Evolutionary conservation across 2,888 invertebrate genomes (phyloP).

Genomic region (Phlogophora meticulosa): DNA sequence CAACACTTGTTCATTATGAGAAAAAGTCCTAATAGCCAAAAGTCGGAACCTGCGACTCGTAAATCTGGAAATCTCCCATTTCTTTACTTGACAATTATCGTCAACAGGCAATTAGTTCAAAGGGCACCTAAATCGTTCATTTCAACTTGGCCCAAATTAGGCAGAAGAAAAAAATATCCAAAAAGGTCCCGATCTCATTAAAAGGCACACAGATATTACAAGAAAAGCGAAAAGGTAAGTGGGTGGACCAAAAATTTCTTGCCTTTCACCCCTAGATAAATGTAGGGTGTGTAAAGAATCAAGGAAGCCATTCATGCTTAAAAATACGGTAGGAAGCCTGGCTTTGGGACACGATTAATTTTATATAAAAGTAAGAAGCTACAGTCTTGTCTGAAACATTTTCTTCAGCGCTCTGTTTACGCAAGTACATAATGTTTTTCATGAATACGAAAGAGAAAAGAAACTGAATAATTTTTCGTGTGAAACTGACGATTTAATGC

Average conservation of each 20-base stretch:
- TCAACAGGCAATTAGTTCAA: slow-evolving; percentile 53
- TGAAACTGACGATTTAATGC: slow-evolving; percentile 58
- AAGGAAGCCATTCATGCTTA: slow-evolving; percentile 46
- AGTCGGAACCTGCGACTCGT: slow-evolving; percentile 28
- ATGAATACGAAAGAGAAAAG: slow-evolving; percentile 59
- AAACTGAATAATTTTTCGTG: slow-evolving; percentile 53
- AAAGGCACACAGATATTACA: slow-evolving; percentile 35
- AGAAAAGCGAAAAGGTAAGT: slow-evolving; percentile 47
- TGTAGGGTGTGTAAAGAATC: slow-evolving; percentile 44
- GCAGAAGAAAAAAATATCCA: slow-evolving; percentile 35
- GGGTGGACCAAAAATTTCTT: slow-evolving; percentile 47
- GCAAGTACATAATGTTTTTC: slow-evolving; percentile 58
- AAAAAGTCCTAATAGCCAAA: slow-evolving; percentile 33
- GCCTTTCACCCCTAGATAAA: slow-evolving; percentile 51
- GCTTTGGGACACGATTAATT: slow-evolving; percentile 48
- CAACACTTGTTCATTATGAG: slow-evolving; percentile 44
- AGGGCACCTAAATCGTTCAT: slow-evolving; percentile 41
- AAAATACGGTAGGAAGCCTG: slow-evolving; percentile 36
- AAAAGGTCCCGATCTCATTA: slow-evolving; percentile 49
- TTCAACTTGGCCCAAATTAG: slow-evolving; percentile 45
- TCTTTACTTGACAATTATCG: slow-evolving; percentile 33
- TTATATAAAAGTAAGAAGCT: slow-evolving; percentile 42
- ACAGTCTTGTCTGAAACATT: slow-evolving; percentile 27
- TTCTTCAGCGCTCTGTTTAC: slow-evolving; percentile 37
- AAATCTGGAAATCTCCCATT: slow-evolving; percentile 42